A percentile compares a stretch with the other conserved stretches of the same genome.
Evolutionary conservation across 2,113 vertebrate species (phyloP).

Genomic region (Bothrops jararaca): DNA sequence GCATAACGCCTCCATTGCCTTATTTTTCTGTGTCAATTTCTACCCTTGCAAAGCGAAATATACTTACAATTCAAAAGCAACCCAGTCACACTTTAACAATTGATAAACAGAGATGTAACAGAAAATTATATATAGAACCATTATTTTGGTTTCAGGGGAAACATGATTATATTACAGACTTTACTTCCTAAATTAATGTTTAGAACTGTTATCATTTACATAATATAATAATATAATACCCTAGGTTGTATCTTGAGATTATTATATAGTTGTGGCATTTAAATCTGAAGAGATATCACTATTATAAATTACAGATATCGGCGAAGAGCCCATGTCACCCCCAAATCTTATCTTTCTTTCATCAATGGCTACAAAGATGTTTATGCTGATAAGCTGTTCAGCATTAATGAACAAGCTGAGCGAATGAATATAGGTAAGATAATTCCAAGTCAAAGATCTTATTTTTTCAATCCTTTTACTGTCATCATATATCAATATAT

Average conservation of each 20-base stretch:
- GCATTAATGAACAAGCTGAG: slow-evolving; percentile 78
- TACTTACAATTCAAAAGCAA: background rate
- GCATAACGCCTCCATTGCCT: background rate
- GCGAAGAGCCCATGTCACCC: slow-evolving; percentile 71
- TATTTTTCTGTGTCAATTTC: background rate
- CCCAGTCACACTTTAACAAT: background rate
- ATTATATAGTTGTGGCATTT: background rate
- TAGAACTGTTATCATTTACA: background rate
- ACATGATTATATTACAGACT: background rate
- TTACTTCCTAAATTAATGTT: background rate
- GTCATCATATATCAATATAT: background rate
- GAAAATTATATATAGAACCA: background rate
- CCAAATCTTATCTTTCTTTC: slow-evolving; percentile 78
- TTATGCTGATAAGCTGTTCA: slow-evolving; percentile 76
- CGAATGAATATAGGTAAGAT: slow-evolving; percentile 83
- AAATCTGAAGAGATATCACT: background rate
- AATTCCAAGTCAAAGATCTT: background rate
- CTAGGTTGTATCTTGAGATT: background rate
- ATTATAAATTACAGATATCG: slow-evolving; percentile 64
- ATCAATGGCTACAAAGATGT: slow-evolving; percentile 78
- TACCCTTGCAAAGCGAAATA: background rate
- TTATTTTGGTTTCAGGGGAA: background rate
- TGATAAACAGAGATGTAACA: background rate
- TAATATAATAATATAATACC: background rate
- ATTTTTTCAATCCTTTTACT: background rate